Base-by-base conservation (phyloP, 2,797 vertebrate species). In the Cirrhinus molitorella region DNA sequence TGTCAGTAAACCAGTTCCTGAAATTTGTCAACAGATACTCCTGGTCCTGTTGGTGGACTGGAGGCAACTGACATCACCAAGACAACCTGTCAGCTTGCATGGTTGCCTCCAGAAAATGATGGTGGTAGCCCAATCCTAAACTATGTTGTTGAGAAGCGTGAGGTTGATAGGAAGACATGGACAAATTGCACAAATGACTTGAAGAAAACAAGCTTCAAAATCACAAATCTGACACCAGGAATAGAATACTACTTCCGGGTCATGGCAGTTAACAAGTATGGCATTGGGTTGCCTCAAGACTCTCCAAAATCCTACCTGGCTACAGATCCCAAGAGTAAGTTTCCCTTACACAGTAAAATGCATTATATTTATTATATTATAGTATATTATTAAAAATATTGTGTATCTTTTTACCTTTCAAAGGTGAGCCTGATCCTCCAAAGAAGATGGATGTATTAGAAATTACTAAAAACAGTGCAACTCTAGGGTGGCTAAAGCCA, bases 151-250 rank as follows among this genome's bases (percentile, higher is more conserved):
- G 97, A 99, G 91, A 99, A 96, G 89, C 96, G 98, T 74, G 98
- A 99, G 72, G 97, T 98, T 61, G 98, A 99, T 75, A 96, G 97
- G 85, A 99, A 99, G 92, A 99, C 98, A 1, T 99, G 98, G 98
- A 94, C 89, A 77, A 98, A 94, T 85, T 96, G 98, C 85, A 94
- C 76, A 1, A 95, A 94, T 57, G 97, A 99, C 82, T 90, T 96
- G 63, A 99, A 98, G 95, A 99, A 99, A 93, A 97, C 97, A 23
- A 99, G 98, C 92, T 99, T 98, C 91, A 97, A 97, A 65, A 91
- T 99, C 87, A 95, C 95, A 45, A 99, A 94, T 86, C 94, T 99
- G 90, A 91, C 96, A 3, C 96, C 97, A 85, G 97, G 97, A 83
- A 95, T 93, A 23, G 98, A 99, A 79, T 99, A 99, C 90, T 99